Conservation (phyloP, 2,113 vertebrate species). For the Monopterus albus region DNA sequence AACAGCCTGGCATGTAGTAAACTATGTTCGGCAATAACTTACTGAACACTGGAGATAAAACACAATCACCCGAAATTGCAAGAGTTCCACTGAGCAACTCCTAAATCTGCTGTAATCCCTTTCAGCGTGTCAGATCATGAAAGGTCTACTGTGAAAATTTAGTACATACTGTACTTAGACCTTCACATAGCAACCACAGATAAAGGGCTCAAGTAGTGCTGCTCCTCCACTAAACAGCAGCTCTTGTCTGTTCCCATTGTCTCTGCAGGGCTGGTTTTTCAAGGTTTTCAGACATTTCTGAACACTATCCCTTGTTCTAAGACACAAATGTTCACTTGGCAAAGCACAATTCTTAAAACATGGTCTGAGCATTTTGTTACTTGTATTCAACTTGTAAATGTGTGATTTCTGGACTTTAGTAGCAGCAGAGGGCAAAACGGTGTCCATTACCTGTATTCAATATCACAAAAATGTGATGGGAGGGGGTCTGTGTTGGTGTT, state of each 20-base stretch:
- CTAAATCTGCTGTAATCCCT: not conserved
- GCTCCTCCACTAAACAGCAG: constrained; percentile 32
- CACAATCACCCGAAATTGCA: not conserved
- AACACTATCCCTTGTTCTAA: constrained; percentile 35
- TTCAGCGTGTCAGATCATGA: constrained; percentile 20
- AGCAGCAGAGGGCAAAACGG: too few species aligned
- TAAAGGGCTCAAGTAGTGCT: constrained; percentile 19
- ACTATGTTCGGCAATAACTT: constrained; percentile 12
- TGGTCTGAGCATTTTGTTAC: too few species aligned
- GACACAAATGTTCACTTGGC: not conserved
- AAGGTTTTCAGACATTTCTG: constrained; percentile 41
- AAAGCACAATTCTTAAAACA: not conserved
- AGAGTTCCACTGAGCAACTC: not conserved
- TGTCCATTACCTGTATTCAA: not conserved
- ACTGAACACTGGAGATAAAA: constrained; percentile 6
- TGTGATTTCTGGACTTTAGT: not conserved
- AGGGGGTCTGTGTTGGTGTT: not conserved
- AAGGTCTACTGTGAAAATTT: constrained; percentile 22
- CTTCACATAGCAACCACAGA: constrained; percentile 60
- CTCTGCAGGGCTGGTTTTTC: constrained; percentile 21
- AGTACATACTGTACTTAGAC: constrained; percentile 40
- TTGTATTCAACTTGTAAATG: too few species aligned
- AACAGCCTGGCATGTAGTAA: not conserved
- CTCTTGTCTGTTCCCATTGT: constrained; percentile 31
- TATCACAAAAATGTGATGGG: not conserved